Base-by-base conservation (phyloP, 64 coral and sea anemone genomes). In the Dendronephthya gigantea region DNA sequence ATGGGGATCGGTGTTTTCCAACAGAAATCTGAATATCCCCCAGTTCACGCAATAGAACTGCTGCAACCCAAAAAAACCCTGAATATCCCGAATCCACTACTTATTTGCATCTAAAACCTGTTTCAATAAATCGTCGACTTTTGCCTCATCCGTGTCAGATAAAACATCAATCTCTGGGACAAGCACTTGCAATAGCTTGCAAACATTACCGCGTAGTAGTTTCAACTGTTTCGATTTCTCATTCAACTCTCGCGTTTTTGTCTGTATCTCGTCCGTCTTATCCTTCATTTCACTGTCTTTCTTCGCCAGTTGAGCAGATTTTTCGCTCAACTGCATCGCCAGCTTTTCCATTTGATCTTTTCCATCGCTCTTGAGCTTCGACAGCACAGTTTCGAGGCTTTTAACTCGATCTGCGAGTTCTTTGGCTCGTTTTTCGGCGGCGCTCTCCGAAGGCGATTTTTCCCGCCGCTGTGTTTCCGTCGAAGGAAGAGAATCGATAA, bases 101-200 rank as follows among this genome's bases (percentile, higher is more conserved):
- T 79, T 34, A 17, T 79, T 79, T 15, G 72, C 72, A 0, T 79
- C 72, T 29, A 79, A 39, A 16, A 79, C 72, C 37, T 79, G 72
- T 79, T 79, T 79, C 2, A 79, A 79, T 35, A 79, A 79, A 2
- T 79, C 72, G 36, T 79, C 72, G 22, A 79, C 72, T 16, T 30
- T 39, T 0, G 16, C 72, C 0, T 19, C 32, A 19, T 39, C 72
- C 37, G 15, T 33, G 11, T 79, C 72, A 0, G 32, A 79, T 16
- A 36, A 29, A 9, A 79, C 72, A 29, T 79, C 72, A 79, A 79
- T 79, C 72, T 79, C 72, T 9, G 72, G 72, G 30, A 79, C 72
- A 6, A 79, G 29, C 15, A 79, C 72, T 35, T 79, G 72, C 36
- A 79, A 34, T 17, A 79, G 36, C 72, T 79, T 79, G 22, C 72